Evolutionary conservation across 2,113 vertebrate genomes (phyloP).

Genomic region (Bufo bufo): DNA sequence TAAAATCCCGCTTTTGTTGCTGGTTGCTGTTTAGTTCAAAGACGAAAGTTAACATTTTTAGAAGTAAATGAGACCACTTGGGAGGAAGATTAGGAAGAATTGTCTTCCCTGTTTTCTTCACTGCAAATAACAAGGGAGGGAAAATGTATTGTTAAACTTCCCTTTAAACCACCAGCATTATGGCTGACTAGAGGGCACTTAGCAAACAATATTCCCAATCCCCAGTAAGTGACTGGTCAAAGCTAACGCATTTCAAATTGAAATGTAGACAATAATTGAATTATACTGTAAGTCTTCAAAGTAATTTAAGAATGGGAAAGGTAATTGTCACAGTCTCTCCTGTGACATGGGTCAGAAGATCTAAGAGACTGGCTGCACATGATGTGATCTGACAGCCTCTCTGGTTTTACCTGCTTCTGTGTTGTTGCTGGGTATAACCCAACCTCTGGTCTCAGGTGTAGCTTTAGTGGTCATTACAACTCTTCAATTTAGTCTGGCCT

Average conservation of each 20-base stretch:
- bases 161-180: slow-evolving; percentile 25
- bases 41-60: slow-evolving; percentile 67
- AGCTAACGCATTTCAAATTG: not conserved
- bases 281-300: not conserved
- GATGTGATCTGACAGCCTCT: no score
- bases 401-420: no score
- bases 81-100: slow-evolving; percentile 67
- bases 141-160: slow-evolving; percentile 41
- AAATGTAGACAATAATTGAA: not conserved
- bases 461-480: no score
- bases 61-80: slow-evolving; percentile 75
- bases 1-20: slow-evolving; percentile 72
- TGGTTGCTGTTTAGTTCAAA: slow-evolving; percentile 68
- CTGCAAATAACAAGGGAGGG: slow-evolving; percentile 35
- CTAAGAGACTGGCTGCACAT: no score
- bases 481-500: no score
- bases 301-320: no score
- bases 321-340: no score
- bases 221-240: slow-evolving; percentile 23
- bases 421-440: no score
- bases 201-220: not conserved
- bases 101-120: slow-evolving; percentile 57
- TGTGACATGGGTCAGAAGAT: no score
- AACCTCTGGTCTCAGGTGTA: no score
- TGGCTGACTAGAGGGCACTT: not conserved